A percentile compares a stretch with the other conserved stretches of the same genome.
Evolutionary conservation across 2,888 invertebrate species (phyloP).

Genomic region (Cerastis leucographa): DNA sequence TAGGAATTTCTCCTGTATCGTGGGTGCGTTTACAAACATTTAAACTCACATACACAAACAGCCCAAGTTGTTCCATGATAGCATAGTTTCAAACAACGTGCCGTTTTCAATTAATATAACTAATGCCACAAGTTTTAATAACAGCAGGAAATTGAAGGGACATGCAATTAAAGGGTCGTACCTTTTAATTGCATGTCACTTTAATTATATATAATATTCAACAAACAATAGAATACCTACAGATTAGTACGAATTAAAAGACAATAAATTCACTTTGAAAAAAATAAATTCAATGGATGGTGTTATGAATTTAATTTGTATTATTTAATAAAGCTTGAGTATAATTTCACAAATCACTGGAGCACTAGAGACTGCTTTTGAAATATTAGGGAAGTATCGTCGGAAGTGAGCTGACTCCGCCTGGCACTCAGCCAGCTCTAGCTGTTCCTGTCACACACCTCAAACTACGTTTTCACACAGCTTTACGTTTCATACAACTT

Average conservation of each 20-base stretch:
- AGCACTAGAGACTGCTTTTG: slow-evolving; percentile 58
- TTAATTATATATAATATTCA: too few relatives aligned
- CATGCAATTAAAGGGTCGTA: slow-evolving; percentile 45
- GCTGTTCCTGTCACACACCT: slow-evolving; percentile 67
- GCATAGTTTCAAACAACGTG: slow-evolving; percentile 21
- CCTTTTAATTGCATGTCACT: too few relatives aligned
- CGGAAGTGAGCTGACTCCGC: slow-evolving; percentile 68
- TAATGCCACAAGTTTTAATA: slow-evolving; percentile 36
- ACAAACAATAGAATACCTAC: slow-evolving; percentile 31
- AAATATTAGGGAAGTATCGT: slow-evolving; percentile 73
- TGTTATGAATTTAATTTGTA: slow-evolving; percentile 22
- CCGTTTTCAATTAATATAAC: slow-evolving; percentile 40
- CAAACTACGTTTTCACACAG: slow-evolving; percentile 54
- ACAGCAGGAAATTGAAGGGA: slow-evolving; percentile 48
- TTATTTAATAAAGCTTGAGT: slow-evolving; percentile 62
- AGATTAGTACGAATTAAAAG: slow-evolving; percentile 6
- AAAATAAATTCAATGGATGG: background rate
- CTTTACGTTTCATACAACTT: slow-evolving; percentile 43
- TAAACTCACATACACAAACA: too few relatives aligned
- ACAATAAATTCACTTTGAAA: slow-evolving; percentile 30
- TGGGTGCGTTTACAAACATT: too few relatives aligned
- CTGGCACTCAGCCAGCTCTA: slow-evolving; percentile 74
- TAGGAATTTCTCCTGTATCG: too few relatives aligned
- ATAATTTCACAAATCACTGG: slow-evolving; percentile 69
- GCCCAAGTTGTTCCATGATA: slow-evolving; percentile 13